These are phyloP conservation scores for Drosophila aff. DNA, from an alignment of 1,140 invertebrate genomes.

Conservation along the genomic window DNA sequence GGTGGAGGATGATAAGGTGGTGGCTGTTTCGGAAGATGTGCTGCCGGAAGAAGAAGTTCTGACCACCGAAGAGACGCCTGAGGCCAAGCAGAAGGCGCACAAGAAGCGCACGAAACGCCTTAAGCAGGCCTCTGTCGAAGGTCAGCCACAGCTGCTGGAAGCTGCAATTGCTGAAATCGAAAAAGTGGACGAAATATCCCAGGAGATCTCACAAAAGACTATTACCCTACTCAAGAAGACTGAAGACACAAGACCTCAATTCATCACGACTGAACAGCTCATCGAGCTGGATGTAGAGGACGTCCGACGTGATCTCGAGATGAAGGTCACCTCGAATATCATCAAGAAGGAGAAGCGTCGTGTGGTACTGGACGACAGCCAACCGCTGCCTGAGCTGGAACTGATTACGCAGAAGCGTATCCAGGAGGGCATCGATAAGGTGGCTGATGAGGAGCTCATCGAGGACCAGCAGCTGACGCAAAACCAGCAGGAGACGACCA, in stretches of 20 bases:
- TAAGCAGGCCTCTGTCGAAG: conserved; percentile 75
- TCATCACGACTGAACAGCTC: conserved; percentile 79
- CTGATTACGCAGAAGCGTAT: conserved; percentile 85
- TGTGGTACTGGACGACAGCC: conserved; percentile 85
- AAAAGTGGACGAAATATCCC: conserved; percentile 76
- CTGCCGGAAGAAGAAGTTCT: conserved; percentile 72
- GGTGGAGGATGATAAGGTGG: conserved; percentile 73
- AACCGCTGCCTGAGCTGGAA: conserved; percentile 87
- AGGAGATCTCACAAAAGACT: conserved; percentile 84
- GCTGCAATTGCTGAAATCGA: conserved; percentile 74
- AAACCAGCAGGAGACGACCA: conserved; percentile 84
- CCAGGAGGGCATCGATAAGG: conserved; percentile 85
- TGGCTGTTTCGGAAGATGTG: conserved; percentile 76
- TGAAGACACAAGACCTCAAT: conserved; percentile 79
- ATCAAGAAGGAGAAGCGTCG: conserved; percentile 83
- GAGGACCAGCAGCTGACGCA: conserved; percentile 84
- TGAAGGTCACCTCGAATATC: conserved; percentile 86
- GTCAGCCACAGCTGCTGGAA: conserved; percentile 76
- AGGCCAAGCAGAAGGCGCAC: conserved; percentile 77
- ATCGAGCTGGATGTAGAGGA: conserved; percentile 84
- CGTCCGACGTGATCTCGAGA: conserved; percentile 86
- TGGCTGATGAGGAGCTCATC: conserved; percentile 85
- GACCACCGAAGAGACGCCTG: conserved; percentile 60
- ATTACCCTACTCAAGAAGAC: conserved; percentile 80
- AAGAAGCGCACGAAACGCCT: conserved; percentile 82